Percentiles rank a stretch among this genome's conserved stretches.
Evolutionary conservation across 2,888 invertebrate species (phyloP).

Genomic region (Hirtodrosophila histrioides): DNA sequence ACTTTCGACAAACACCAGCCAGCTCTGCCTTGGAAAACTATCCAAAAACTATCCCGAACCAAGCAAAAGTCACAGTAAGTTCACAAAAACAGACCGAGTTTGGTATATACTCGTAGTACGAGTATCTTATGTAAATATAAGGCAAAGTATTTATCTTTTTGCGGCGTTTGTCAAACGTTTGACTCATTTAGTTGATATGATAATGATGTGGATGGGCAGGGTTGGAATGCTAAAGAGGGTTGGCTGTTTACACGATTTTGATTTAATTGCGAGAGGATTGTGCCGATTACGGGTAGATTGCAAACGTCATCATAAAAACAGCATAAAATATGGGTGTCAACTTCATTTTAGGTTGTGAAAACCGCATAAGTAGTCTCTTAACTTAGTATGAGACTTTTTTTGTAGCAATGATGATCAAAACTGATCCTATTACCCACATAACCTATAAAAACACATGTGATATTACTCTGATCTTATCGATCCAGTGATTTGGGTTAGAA

Average conservation of each 20-base stretch:
- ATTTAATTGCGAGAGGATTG: slow-evolving; percentile 2
- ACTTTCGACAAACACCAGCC: slow-evolving; percentile 76
- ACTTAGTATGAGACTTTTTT: too few species aligned
- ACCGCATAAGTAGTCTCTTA: too few species aligned
- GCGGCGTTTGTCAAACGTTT: slow-evolving; percentile 22
- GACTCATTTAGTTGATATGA: slow-evolving; percentile 33
- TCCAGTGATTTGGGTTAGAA: slow-evolving; percentile 41
- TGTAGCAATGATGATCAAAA: too few species aligned
- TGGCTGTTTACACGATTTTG: slow-evolving; percentile 7
- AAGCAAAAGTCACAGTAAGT: slow-evolving; percentile 34
- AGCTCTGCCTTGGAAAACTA: slow-evolving; percentile 23
- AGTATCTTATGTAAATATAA: slow-evolving; percentile 48
- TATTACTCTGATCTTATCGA: slow-evolving; percentile 38
- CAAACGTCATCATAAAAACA: not conserved
- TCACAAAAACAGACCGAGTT: not conserved
- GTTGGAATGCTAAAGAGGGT: slow-evolving; percentile 25
- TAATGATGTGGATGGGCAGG: slow-evolving; percentile 28
- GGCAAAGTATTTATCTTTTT: slow-evolving; percentile 40
- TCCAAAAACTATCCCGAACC: not conserved
- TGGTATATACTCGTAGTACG: slow-evolving; percentile 1
- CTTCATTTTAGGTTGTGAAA: too few species aligned
- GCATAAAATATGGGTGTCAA: too few species aligned
- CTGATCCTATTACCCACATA: not conserved
- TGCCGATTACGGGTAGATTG: not conserved
- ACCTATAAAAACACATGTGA: slow-evolving; percentile 39